Base-by-base conservation (phyloP, 1,140 invertebrate genomes). In the Melipona quadrifasciata region DNA sequence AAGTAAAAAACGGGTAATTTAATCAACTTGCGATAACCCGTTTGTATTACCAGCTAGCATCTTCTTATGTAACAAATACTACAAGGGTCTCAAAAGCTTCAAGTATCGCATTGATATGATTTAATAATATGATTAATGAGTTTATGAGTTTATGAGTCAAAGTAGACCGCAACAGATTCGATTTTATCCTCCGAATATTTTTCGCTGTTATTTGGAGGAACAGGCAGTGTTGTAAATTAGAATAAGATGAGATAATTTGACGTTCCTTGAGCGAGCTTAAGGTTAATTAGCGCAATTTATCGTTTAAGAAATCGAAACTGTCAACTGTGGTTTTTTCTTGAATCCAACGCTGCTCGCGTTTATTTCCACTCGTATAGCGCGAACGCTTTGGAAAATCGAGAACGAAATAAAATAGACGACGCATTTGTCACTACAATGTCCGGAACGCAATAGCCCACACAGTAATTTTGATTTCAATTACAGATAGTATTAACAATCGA, bases 271-370 rank as follows among this genome's bases (percentile, higher is more conserved):
- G 11, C 76, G 17, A 47, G 31, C 31, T 65, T 47, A n/a, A 71
- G 68, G 77, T 73, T 84, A 84, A 84, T 84, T 80, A 80, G 19
- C 47, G 47, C 78, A 80, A 84, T 84, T 84, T 74, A 72, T 21
- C 83, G n/a, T 67, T 84, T 74, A 68, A 84, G 78, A 80, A 84
- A 84, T 73, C 77, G 83, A 84, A 84, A 84, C 24, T 47, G 4
- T 51, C 51, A 34, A 31, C 2, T 34, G 16, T 14, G 3, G 21
- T 51, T 70, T 83, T 70, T 61, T 39, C 34, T 68, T 24, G n/a
- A 21, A 51, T 61, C 27, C 21, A 10, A 51, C 24, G 31, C 8
- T 5, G 16, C 2, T 53, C 64, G 12, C 21, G 21, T 58, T 51
- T 47, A 0, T 47, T 31, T 61, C 6, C 58, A 24, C 27, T 16